These are phyloP conservation scores for Raja brachyura DNA, from an alignment of 2,113 vertebrate species.

Conservation along the genomic window DNA sequence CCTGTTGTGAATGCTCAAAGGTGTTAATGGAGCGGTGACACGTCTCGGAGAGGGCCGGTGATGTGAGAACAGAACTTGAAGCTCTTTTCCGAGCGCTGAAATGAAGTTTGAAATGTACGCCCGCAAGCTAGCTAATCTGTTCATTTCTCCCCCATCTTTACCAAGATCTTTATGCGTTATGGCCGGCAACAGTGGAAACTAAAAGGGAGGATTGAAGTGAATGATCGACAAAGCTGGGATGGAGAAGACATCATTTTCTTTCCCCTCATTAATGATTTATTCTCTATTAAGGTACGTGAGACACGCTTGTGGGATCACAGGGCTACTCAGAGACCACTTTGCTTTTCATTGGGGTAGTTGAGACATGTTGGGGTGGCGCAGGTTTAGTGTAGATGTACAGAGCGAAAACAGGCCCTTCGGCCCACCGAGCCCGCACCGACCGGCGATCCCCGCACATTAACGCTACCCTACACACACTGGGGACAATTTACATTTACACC, in stretches of 20 bases:
- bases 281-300: slow-evolving; percentile 85
- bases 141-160: background rate
- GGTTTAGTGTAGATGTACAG: no score
- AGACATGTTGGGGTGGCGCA: no score
- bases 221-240: slow-evolving; percentile 94
- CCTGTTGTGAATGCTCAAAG: background rate
- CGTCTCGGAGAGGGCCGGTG: background rate
- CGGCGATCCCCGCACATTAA: no score
- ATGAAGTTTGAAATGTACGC: background rate
- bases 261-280: slow-evolving; percentile 82
- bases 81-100: background rate
- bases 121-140: background rate
- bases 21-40: background rate
- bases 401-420: no score
- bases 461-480: no score
- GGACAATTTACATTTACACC: no score
- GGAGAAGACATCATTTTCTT: slow-evolving; percentile 88
- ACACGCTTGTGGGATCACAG: background rate
- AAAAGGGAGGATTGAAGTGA: slow-evolving; percentile 91
- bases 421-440: no score
- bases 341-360: no score
- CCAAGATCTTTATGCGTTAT: slow-evolving; percentile 91
- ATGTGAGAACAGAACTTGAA: background rate
- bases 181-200: slow-evolving; percentile 95
- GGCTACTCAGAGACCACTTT: background rate